A percentile compares a stretch with the other conserved stretches of the same genome.
phyloP scores from a whole-genome alignment of 2,888 invertebrate species.

The Vesta saturnalis region DNA sequence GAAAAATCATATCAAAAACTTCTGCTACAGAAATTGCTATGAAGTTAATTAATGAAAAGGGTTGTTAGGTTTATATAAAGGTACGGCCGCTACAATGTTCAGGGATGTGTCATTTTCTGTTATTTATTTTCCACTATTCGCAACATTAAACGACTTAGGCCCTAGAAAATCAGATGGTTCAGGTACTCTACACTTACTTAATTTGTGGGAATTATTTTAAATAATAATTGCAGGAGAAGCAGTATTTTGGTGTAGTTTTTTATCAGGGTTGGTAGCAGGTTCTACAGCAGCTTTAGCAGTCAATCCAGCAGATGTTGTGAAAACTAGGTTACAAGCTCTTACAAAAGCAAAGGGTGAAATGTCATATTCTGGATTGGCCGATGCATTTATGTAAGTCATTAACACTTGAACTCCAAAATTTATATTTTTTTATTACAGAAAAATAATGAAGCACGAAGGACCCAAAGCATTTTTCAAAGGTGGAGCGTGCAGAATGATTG shows the following conservation, averaged over 20 bases:
- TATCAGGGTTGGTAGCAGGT: slow-evolving; percentile 92
- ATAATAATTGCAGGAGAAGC: slow-evolving; percentile 64
- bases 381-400: slow-evolving; percentile 84
- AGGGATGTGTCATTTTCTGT: slow-evolving; percentile 96
- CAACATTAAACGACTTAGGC: slow-evolving; percentile 88
- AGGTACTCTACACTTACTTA: slow-evolving; percentile 60
- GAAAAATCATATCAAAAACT: slow-evolving; percentile 71
- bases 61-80: slow-evolving; percentile 94
- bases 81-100: slow-evolving; percentile 90
- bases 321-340: slow-evolving; percentile 95
- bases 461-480: slow-evolving; percentile 96
- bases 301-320: slow-evolving; percentile 97
- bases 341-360: slow-evolving; percentile 87
- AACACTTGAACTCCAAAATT: too few species aligned
- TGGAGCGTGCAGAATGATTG: slow-evolving; percentile 96
- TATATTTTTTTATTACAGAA: slow-evolving; percentile 69
- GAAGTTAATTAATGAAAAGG: slow-evolving; percentile 81
- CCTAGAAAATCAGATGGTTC: slow-evolving; percentile 75
- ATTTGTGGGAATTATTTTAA: too few species aligned
- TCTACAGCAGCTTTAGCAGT: slow-evolving; percentile 88
- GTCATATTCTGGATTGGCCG: slow-evolving; percentile 85
- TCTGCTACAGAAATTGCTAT: slow-evolving; percentile 85
- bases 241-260: slow-evolving; percentile 95
- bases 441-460: slow-evolving; percentile 90
- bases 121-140: slow-evolving; percentile 97